Conservation (phyloP, 2,113 vertebrate genomes). For the Hemiscyllium ocellatum region DNA sequence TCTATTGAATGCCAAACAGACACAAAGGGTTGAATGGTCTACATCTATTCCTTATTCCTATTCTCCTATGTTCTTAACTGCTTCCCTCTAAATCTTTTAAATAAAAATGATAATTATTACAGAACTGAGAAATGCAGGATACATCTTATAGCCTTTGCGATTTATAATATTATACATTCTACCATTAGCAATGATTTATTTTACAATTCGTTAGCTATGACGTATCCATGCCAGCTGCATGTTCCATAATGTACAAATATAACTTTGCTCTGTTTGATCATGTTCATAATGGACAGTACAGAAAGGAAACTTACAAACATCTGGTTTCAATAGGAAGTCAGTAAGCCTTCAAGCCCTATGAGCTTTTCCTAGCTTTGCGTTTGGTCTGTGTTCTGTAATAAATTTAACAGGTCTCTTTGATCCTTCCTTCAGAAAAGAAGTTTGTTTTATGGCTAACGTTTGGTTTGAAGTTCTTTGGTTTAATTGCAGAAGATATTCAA, state of each 20-base stretch:
- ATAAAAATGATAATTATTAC: background rate
- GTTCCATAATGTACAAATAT: background rate
- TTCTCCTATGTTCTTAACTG: too few species aligned
- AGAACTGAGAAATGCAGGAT: background rate
- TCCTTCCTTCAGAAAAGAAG: conserved; percentile 18
- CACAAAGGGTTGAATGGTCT: too few species aligned
- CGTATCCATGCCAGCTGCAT: background rate
- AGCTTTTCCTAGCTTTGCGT: background rate
- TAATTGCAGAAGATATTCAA: conserved; percentile 1
- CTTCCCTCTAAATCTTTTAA: background rate
- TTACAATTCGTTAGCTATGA: background rate
- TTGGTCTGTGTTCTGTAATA: conserved; percentile 24
- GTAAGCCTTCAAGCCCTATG: background rate
- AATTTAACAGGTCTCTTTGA: background rate
- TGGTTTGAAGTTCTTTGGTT: background rate
- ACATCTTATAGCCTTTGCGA: background rate
- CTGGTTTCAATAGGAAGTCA: conserved; percentile 37
- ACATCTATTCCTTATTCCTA: too few species aligned
- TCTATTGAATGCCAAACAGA: too few species aligned
- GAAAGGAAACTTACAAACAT: conserved; percentile 23
- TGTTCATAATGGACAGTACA: background rate
- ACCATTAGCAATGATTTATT: background rate
- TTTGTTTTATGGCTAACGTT: background rate
- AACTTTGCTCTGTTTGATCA: background rate
- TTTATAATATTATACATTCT: background rate